These are phyloP conservation scores for Tenebrio molitor DNA, from an alignment of 1,140 invertebrate genomes.

Conservation along the genomic window DNA sequence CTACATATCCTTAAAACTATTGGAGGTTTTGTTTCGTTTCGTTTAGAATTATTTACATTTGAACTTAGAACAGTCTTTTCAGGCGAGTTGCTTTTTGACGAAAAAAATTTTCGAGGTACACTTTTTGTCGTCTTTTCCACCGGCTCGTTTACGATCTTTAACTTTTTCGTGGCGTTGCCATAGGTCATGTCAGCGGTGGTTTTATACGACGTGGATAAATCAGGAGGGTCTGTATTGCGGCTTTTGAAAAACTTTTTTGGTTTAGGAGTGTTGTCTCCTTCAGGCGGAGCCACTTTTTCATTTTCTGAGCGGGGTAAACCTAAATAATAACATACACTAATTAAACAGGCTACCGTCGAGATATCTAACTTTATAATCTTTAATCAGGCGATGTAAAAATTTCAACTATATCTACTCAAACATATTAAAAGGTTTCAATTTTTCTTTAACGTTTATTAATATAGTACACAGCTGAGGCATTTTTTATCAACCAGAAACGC, in stretches of 20 bases:
- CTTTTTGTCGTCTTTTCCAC: constrained; percentile 42
- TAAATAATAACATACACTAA: constrained; percentile 26
- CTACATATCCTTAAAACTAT: constrained; percentile 78
- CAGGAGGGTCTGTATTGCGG: constrained; percentile 75
- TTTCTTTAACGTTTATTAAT: too few relatives aligned
- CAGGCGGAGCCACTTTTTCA: constrained; percentile 49
- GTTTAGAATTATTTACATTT: constrained; percentile 63
- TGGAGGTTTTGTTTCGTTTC: constrained; percentile 73
- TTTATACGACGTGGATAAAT: constrained; percentile 60
- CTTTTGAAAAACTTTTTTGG: constrained; percentile 95
- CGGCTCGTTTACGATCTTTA: constrained; percentile 15
- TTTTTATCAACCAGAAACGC: too few relatives aligned
- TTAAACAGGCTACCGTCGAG: too few relatives aligned
- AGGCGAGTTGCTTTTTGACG: constrained; percentile 61
- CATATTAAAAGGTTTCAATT: too few relatives aligned
- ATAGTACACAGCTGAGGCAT: too few relatives aligned
- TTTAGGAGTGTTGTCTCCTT: constrained; percentile 67
- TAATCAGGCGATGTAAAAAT: too few relatives aligned
- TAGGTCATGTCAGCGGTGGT: constrained; percentile 47
- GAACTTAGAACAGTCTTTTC: constrained; percentile 64
- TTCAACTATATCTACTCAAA: too few relatives aligned
- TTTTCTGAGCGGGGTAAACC: constrained; percentile 50
- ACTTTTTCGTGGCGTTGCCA: constrained; percentile 53
- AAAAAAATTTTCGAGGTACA: constrained; percentile 60
- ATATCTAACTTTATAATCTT: too few relatives aligned